Evolutionary conservation across 1,140 invertebrate species (phyloP).

Genomic region (Zaprionus camerounensis): DNA sequence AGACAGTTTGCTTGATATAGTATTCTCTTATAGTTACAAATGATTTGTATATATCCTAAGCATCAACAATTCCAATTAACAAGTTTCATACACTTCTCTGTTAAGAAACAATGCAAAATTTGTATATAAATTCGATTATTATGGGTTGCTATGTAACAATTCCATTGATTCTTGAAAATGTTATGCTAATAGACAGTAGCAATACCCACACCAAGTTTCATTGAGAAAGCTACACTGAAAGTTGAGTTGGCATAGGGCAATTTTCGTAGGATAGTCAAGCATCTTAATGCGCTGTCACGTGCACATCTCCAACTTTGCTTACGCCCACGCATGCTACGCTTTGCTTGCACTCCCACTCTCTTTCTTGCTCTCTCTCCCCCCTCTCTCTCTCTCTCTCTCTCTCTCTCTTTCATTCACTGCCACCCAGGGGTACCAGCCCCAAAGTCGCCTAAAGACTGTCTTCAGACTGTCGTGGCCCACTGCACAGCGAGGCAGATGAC

Average conservation of each 20-base stretch:
- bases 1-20: neutral
- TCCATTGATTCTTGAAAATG: neutral
- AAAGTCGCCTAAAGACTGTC: neutral
- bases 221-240: neutral
- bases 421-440: neutral
- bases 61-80: neutral
- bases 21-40: neutral
- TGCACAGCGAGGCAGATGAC: slow-evolving; percentile 39
- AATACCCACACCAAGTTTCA: neutral
- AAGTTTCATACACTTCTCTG: neutral
- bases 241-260: neutral
- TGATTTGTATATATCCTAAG: neutral
- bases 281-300: neutral
- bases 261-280: neutral
- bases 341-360: neutral
- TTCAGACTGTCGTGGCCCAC: slow-evolving; percentile 36
- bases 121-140: neutral
- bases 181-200: neutral
- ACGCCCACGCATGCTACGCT: neutral
- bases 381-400: neutral
- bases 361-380: neutral
- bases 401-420: neutral
- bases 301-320: neutral
- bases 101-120: neutral
- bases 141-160: neutral